phyloP scores from a whole-genome alignment of 2,797 vertebrate genomes.

The Myotis vivesi region DNA sequence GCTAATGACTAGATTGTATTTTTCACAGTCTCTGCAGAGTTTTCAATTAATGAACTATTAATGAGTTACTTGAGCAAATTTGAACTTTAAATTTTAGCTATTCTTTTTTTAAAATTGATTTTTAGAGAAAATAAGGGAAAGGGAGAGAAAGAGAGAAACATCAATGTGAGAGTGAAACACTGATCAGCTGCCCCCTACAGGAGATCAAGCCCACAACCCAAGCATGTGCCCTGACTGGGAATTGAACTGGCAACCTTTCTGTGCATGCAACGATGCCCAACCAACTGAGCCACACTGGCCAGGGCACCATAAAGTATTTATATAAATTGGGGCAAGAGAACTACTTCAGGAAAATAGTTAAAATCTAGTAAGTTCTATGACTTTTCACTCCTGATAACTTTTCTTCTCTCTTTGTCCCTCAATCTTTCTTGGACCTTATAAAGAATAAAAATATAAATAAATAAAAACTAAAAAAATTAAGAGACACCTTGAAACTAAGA shows the following conservation, averaged over 20 bases:
- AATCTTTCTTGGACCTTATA: conserved; percentile 27
- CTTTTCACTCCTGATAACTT: background rate
- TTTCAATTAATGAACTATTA: background rate
- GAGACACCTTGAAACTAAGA: background rate
- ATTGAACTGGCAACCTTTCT: background rate
- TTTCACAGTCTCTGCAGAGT: background rate
- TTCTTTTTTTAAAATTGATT: background rate
- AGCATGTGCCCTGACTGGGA: background rate
- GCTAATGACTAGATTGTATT: background rate
- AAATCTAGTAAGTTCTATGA: background rate
- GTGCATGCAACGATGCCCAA: background rate
- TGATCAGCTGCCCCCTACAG: background rate
- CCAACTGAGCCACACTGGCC: background rate
- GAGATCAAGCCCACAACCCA: background rate
- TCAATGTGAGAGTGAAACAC: background rate
- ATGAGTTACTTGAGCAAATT: background rate
- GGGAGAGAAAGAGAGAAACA: background rate
- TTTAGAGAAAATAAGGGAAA: background rate
- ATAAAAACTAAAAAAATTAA: background rate
- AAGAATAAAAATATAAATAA: background rate
- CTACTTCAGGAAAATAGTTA: background rate
- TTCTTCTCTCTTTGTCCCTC: background rate
- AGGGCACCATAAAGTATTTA: background rate
- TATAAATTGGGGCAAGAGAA: background rate
- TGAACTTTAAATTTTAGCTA: conserved; percentile 12